These are phyloP conservation scores for Tretioscincus oriximinensis DNA, from an alignment of 2,113 vertebrate species.

Conservation along the genomic window DNA sequence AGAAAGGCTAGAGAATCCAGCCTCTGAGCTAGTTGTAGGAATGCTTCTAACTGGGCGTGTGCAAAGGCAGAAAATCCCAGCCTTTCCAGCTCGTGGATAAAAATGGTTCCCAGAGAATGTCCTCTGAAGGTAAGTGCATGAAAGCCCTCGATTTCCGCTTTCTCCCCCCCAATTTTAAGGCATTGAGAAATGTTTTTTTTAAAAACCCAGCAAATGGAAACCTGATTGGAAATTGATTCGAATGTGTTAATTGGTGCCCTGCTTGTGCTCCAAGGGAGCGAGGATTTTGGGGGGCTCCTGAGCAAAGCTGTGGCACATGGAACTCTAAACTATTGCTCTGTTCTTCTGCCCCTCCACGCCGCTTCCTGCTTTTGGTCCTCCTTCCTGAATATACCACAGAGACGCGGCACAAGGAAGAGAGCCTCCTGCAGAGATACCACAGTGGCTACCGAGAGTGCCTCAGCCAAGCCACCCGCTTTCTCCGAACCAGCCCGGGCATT, in stretches of 20 bases:
- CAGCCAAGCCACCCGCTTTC: conserved; percentile 31
- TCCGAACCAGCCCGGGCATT: conserved; percentile 15
- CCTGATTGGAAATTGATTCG: neutral
- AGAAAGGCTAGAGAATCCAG: too few relatives aligned
- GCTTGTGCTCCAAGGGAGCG: too few relatives aligned
- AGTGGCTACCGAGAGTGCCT: conserved; percentile 37
- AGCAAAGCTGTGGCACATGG: neutral
- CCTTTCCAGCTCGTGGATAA: too few relatives aligned
- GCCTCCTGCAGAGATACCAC: conserved; percentile 11
- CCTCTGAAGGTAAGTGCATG: too few relatives aligned
- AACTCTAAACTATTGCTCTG: neutral
- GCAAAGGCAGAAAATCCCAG: too few relatives aligned
- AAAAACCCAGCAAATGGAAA: neutral
- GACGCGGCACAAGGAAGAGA: neutral
- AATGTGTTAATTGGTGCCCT: neutral
- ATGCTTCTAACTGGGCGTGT: too few relatives aligned
- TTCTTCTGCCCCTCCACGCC: neutral
- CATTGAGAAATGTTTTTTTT: neutral
- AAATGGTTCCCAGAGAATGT: too few relatives aligned
- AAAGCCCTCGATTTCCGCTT: neutral
- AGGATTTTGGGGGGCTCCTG: neutral
- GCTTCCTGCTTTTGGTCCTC: neutral
- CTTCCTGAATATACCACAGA: neutral
- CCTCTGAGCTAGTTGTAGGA: too few relatives aligned
- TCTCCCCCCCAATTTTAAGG: neutral